Conservation (phyloP, 2,888 invertebrate genomes). For the Apamea anceps region DNA sequence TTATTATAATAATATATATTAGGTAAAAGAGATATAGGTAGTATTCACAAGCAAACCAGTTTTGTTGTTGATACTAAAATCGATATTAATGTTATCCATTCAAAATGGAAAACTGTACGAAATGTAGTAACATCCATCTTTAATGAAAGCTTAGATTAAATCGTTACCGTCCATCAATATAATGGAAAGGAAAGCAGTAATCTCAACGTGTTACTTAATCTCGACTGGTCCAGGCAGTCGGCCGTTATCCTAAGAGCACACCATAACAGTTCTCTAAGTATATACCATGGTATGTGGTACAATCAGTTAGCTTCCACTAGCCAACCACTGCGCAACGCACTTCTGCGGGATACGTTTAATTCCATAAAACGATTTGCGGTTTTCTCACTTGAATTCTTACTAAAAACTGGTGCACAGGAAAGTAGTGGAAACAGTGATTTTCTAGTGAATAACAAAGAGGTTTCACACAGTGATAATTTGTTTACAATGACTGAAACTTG, state of each 20-base stretch:
- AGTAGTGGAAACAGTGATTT: constrained; percentile 18
- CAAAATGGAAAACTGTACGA: not conserved
- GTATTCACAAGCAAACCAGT: too few relatives aligned
- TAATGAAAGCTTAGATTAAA: constrained; percentile 12
- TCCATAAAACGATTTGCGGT: constrained; percentile 49
- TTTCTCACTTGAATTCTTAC: constrained; percentile 28
- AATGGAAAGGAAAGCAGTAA: constrained; percentile 49
- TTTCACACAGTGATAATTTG: constrained; percentile 2
- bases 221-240: constrained; percentile 55
- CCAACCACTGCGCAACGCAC: constrained; percentile 63
- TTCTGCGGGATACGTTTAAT: constrained; percentile 68
- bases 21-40: not conserved
- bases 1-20: not conserved
- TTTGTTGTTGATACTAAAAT: not conserved
- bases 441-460: not conserved
- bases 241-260: constrained; percentile 76
- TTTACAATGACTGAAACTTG: constrained; percentile 16
- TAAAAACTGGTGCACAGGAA: constrained; percentile 25
- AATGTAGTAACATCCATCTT: not conserved
- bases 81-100: not conserved
- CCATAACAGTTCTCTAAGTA: constrained; percentile 78
- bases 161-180: constrained; percentile 43
- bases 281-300: constrained; percentile 71
- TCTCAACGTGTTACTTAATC: constrained; percentile 55
- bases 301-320: constrained; percentile 74